These are phyloP conservation scores for Branchipolynoe longqiensis DNA, from an alignment of 2,888 invertebrate genomes.

Conservation along the genomic window DNA sequence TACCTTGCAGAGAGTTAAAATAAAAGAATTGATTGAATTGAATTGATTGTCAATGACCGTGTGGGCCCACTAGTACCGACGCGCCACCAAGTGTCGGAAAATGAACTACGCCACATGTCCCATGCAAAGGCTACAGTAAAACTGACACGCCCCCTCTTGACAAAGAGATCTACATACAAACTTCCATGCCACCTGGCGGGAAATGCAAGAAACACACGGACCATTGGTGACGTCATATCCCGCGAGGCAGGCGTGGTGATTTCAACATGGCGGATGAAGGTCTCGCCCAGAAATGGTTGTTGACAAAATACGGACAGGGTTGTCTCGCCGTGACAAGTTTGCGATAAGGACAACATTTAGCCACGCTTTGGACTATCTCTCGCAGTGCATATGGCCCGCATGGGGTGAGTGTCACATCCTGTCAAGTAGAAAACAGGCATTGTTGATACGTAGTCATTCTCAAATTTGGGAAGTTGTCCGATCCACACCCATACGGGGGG, in stretches of 20 bases:
- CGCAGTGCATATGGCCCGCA: neutral
- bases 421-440: neutral
- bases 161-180: too few relatives aligned
- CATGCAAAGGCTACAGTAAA: too few relatives aligned
- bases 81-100: too few relatives aligned
- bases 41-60: too few relatives aligned
- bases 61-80: too few relatives aligned
- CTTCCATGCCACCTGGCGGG: too few relatives aligned
- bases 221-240: slow-evolving; percentile 54
- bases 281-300: neutral
- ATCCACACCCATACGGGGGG: slow-evolving; percentile 16
- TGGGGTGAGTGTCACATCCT: neutral
- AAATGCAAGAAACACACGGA: neutral
- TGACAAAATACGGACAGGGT: slow-evolving; percentile 34
- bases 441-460: neutral
- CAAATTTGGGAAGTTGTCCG: slow-evolving; percentile 30
- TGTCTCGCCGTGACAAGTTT: neutral
- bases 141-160: too few relatives aligned
- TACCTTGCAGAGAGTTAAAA: too few relatives aligned
- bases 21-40: too few relatives aligned
- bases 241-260: slow-evolving; percentile 59
- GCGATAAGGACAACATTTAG: neutral
- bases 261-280: slow-evolving; percentile 61
- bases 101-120: too few relatives aligned
- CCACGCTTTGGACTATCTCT: neutral